Evolutionary conservation across 2,113 vertebrate genomes (phyloP), one percentile per base, ranked within the genome.

Genomic region (Steatornis caripensis): DNA sequence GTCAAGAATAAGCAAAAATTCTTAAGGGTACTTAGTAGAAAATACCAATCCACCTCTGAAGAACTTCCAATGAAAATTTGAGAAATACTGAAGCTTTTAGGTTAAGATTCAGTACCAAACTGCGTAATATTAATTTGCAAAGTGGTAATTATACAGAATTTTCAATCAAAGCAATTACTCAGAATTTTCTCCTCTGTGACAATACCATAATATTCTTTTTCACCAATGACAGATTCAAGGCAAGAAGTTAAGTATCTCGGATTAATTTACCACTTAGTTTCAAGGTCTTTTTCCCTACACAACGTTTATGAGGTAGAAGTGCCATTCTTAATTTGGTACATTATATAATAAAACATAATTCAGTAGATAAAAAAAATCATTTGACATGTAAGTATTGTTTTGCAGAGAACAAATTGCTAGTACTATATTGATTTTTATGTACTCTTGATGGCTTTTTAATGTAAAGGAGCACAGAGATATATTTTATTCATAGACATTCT

Each of bases 401-500:
- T 39, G 24, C 6, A 62, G 46, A 71, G 55, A 60, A 75, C 2
- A 34, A 48, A 58, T 54, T 68, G 4, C 7, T 62, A 12, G 10
- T 49, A 34, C 9, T 51, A 4, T 60, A 34, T 46, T 64, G 20
- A 53, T 48, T 77, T 70, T 48, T 84, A 24, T 64, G 24, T 45
- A 22, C 10, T 43, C 41, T 70, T 70, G 8, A 27, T 71, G 23
- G 10, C 1, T 36, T 91, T 90, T 68, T 70, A 69, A 51, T n/a
- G 32, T 23, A 48, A 72, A 91, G 72, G 16, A 68, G 17, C 9
- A 62, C 15, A 4, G 2, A 68, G 9, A 16, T 60, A 71, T 79
- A 46, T 79, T 91, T 97, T 92, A 93, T 95, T 94, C 91, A 94
- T 88, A 76, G 58, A 96, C 90, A 91, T 34, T 72, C 92, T 37